phyloP scores from a whole-genome alignment of 2,888 invertebrate species.

The Cephonodes hylas region DNA sequence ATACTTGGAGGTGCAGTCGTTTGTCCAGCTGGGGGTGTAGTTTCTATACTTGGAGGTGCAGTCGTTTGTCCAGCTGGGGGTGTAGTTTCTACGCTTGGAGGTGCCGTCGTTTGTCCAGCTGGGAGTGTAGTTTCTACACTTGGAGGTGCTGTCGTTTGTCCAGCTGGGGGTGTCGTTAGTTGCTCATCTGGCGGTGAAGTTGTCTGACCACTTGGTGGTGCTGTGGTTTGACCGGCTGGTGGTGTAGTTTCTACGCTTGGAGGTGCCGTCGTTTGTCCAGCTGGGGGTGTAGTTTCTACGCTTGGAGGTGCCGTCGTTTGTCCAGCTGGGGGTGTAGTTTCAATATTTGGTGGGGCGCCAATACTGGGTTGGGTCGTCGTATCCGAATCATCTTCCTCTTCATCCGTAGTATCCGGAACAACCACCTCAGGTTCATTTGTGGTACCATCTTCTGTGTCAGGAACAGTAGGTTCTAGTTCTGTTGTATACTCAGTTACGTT shows the following conservation, averaged over 20 bases:
- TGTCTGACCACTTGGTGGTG: not conserved
- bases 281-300: not conserved
- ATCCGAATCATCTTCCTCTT: too few species aligned
- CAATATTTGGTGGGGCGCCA: too few species aligned
- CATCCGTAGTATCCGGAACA: too few species aligned
- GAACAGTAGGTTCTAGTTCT: too few species aligned
- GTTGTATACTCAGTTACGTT: too few species aligned
- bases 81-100: not conserved
- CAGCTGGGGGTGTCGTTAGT: too few species aligned
- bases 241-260: not conserved
- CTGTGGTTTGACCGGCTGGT: not conserved
- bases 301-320: too few species aligned
- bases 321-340: not conserved
- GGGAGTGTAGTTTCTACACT: constrained; percentile 9
- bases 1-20: not conserved
- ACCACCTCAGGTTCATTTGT: too few species aligned
- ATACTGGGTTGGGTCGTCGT: too few species aligned
- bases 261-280: not conserved
- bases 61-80: not conserved
- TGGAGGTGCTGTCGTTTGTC: constrained; percentile 2
- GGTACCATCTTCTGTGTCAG: too few species aligned
- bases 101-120: not conserved
- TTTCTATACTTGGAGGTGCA: constrained; percentile 1
- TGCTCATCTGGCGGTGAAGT: too few species aligned
- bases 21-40: not conserved